Evolutionary conservation across 2,113 vertebrate species (phyloP).

Genomic region (Malaclemys terrapin): DNA sequence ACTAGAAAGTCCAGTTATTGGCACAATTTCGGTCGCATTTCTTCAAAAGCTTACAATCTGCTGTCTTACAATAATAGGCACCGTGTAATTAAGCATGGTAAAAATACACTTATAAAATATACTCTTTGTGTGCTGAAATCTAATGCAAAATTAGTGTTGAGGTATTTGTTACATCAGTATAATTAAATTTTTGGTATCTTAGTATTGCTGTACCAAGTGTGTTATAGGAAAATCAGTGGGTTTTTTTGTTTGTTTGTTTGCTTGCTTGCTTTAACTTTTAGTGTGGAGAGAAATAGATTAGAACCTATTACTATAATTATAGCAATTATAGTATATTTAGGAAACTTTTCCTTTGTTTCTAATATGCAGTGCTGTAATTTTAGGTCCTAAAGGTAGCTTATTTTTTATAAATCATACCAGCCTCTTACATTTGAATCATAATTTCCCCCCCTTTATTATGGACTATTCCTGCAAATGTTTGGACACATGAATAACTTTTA

Average conservation of each 20-base stretch:
- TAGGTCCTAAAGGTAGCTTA: background rate
- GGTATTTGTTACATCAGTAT: conserved; percentile 53
- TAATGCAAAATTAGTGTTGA: conserved; percentile 53
- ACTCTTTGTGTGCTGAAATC: conserved; percentile 46
- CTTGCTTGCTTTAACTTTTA: background rate
- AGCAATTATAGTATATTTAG: background rate
- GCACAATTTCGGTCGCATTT: conserved; percentile 42
- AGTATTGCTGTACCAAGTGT: conserved; percentile 14
- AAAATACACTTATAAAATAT: conserved; percentile 39
- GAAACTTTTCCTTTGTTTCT: background rate
- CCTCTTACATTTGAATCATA: background rate
- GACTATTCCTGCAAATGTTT: conserved; percentile 5
- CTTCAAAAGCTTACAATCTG: conserved; percentile 16
- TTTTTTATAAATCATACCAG: background rate
- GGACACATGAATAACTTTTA: background rate
- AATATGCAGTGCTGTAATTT: background rate
- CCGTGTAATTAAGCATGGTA: conserved; percentile 44
- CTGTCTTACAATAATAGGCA: conserved; percentile 54
- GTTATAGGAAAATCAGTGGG: conserved; percentile 27
- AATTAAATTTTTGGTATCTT: conserved; percentile 64
- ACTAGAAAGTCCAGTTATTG: conserved; percentile 78
- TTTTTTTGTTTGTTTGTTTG: background rate
- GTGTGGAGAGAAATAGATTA: background rate
- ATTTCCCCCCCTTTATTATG: background rate
- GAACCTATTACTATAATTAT: background rate